Base-by-base conservation (phyloP, 2,888 invertebrate species). In the Micropterix aruncella region DNA sequence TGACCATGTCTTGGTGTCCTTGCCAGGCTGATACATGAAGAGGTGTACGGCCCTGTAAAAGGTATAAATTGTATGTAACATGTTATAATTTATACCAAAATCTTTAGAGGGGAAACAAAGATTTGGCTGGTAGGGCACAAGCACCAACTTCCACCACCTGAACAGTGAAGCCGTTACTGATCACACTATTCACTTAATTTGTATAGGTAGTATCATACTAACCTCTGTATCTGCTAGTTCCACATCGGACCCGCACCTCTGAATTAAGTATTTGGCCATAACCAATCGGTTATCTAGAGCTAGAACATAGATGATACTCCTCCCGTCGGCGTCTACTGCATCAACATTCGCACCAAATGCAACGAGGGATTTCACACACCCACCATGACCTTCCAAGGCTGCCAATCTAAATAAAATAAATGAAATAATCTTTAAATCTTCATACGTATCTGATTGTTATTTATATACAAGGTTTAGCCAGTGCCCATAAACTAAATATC, bases 1-100 rank as follows among this genome's bases (percentile, higher is more conserved):
- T 83, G 1, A 93, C 93, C 88, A 94, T 91, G 50, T 93, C 91
- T 0, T 82, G 78, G 58, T 96, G 94, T 0, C 94, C 95, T 59
- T 95, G 94, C 91, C 92, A 92, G 9, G 91, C 79, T 2, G 89
- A 86, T 2, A 92, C 92, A 59, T 92, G 92, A 9, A 93, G 65
- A 0, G 92, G 88, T 0, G 92, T 91, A 36, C 92, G 78, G 16
- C 91, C 92, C 80, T 82, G 57, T 0, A 56, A 55, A 38, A n/a
- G n/a, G n/a, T n/a, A n/a, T n/a, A n/a, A n/a, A n/a, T n/a, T n/a
- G n/a, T n/a, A n/a, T n/a, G n/a, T n/a, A n/a, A n/a, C n/a, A n/a
- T n/a, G n/a, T n/a, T n/a, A n/a, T n/a, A n/a, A n/a, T n/a, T n/a
- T n/a, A n/a, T n/a, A n/a, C n/a, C n/a, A n/a, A n/a, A n/a, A n/a